A percentile compares a stretch with the other conserved stretches of the same genome.
Evolutionary conservation across 2,888 invertebrate species (phyloP).

Genomic region (Athalia circularis): DNA sequence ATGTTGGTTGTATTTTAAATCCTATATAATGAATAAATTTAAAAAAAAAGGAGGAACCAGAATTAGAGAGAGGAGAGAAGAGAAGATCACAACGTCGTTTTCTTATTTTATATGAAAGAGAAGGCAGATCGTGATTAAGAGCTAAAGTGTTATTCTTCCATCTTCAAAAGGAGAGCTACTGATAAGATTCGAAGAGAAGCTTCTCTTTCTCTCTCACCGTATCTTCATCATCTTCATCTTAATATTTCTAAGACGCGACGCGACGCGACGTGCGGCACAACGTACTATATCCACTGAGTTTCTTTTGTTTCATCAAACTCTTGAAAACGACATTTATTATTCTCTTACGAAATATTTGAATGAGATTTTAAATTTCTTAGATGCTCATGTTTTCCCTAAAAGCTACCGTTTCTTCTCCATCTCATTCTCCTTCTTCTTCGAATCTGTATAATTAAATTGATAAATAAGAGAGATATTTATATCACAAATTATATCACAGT

Average conservation of each 20-base stretch:
- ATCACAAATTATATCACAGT: too few species aligned
- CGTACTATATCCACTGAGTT: not conserved
- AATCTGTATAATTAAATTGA: slow-evolving; percentile 15
- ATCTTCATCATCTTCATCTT: slow-evolving; percentile 8
- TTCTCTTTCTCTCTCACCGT: not conserved
- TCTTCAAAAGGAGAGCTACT: slow-evolving; percentile 2
- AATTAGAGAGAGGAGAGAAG: not conserved
- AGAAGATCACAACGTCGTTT: slow-evolving; percentile 9
- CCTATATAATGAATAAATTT: not conserved
- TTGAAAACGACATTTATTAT: slow-evolving; percentile 36
- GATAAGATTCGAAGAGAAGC: not conserved
- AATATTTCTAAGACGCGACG: not conserved
- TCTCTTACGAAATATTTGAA: slow-evolving; percentile 16
- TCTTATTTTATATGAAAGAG: slow-evolving; percentile 28
- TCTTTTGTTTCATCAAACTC: slow-evolving; percentile 36
- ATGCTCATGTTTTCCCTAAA: not conserved
- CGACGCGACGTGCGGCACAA: too few species aligned
- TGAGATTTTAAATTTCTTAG: slow-evolving; percentile 27
- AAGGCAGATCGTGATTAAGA: slow-evolving; percentile 29
- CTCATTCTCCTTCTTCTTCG: not conserved
- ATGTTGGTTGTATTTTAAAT: not conserved
- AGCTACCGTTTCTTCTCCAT: not conserved
- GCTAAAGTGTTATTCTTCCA: slow-evolving; percentile 38
- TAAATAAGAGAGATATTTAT: not conserved
- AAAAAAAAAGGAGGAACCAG: not conserved